phyloP scores from a whole-genome alignment of 2,888 invertebrate species.

The Drosophila macrothrix region DNA sequence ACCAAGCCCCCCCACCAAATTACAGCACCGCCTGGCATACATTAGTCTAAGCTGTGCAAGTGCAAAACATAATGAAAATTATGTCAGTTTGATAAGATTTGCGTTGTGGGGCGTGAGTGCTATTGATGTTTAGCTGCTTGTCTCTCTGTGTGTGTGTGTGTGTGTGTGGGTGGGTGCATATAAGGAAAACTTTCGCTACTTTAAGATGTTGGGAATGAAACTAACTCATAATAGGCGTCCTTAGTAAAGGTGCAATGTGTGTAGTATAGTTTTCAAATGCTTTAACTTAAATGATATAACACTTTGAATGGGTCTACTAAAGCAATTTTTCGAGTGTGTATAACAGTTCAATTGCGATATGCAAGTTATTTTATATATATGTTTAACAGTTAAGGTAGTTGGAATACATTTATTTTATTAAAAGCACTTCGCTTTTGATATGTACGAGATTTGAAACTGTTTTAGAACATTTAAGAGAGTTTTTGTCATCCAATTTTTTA shows the following conservation, averaged over 20 bases:
- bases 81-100: conserved; percentile 78
- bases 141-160: neutral
- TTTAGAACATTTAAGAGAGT: neutral
- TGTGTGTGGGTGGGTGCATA: conserved; percentile 29
- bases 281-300: neutral
- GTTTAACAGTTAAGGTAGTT: neutral
- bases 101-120: conserved; percentile 40
- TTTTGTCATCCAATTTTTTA: neutral
- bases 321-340: neutral
- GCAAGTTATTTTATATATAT: neutral
- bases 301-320: neutral
- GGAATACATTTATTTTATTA: neutral
- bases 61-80: conserved; percentile 78
- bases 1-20: neutral
- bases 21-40: conserved; percentile 32
- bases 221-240: neutral
- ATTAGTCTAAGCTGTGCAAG: conserved; percentile 74
- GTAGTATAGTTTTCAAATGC: neutral
- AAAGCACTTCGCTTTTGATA: neutral
- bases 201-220: conserved; percentile 37
- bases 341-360: neutral
- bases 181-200: conserved; percentile 52
- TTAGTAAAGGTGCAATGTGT: too few relatives aligned
- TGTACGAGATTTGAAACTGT: neutral
- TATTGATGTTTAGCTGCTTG: conserved; percentile 25